Evolutionary conservation across 2,888 invertebrate species (phyloP).

Genomic region (Ligdia adustata): DNA sequence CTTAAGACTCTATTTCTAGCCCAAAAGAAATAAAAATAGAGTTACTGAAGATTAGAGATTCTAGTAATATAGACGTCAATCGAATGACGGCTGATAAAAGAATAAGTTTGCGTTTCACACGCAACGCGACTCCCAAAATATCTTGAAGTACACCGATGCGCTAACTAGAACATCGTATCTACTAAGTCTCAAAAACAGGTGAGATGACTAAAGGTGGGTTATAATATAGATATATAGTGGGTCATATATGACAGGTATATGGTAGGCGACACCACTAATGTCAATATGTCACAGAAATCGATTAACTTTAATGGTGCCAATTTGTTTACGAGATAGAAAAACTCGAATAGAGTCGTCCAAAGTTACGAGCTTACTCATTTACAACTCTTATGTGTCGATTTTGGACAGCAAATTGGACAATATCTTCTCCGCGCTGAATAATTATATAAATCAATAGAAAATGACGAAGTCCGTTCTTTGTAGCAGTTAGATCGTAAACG

Average conservation of each 20-base stretch:
- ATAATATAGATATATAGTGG: too few species aligned
- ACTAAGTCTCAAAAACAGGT: too few species aligned
- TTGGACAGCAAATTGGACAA: constrained; percentile 29
- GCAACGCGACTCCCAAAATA: constrained; percentile 27
- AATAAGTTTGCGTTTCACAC: constrained; percentile 76
- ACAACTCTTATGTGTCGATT: constrained; percentile 33
- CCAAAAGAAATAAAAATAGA: not conserved
- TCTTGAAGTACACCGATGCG: too few species aligned
- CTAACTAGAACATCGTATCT: too few species aligned
- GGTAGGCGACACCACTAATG: not conserved
- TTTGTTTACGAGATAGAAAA: constrained; percentile 35
- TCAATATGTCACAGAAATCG: constrained; percentile 38
- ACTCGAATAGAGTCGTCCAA: constrained; percentile 42
- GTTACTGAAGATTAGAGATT: not conserved
- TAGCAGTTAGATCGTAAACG: constrained; percentile 27
- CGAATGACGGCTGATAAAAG: constrained; percentile 28
- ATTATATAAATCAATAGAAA: constrained; percentile 34
- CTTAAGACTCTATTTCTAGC: constrained; percentile 39
- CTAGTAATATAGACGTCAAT: constrained; percentile 68
- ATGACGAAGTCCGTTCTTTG: constrained; percentile 22
- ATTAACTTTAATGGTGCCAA: constrained; percentile 42
- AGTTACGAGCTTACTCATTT: constrained; percentile 32
- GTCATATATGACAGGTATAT: too few species aligned
- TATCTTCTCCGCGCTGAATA: constrained; percentile 24
- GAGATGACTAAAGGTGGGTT: too few species aligned